Evolutionary conservation across 2,797 vertebrate genomes (phyloP).

Genomic region (Discoglossus pictus): DNA sequence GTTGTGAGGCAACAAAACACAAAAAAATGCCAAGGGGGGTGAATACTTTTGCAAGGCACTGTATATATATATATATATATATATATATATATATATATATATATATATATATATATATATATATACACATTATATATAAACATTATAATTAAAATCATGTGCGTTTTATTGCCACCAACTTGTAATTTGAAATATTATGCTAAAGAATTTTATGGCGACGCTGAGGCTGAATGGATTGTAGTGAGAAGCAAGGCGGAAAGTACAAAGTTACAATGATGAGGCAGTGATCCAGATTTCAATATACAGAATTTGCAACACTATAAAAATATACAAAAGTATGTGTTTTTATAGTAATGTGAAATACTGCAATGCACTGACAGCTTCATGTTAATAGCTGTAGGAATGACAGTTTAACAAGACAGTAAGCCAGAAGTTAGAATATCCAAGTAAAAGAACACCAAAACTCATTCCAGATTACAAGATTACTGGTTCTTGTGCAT

Average conservation of each 20-base stretch:
- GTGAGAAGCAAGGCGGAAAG: not conserved
- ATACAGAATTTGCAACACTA: constrained; percentile 1
- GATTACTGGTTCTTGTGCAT: constrained; percentile 11
- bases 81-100: no score
- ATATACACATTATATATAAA: no score
- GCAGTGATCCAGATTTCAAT: constrained; percentile 2
- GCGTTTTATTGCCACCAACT: not conserved
- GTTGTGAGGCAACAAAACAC: no score
- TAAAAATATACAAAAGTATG: constrained; percentile 20
- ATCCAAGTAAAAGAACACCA: constrained; percentile 28
- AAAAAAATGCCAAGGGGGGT: not conserved
- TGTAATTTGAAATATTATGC: constrained; percentile 6
- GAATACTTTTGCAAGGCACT: no score
- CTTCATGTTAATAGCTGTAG: constrained; percentile 23
- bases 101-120: no score
- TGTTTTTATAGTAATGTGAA: constrained; percentile 35
- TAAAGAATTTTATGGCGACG: constrained; percentile 13
- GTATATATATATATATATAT: no score
- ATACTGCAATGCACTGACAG: constrained; percentile 19
- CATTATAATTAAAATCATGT: not conserved
- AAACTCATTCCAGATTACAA: constrained; percentile 30
- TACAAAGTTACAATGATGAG: constrained; percentile 19
- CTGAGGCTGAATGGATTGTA: constrained; percentile 12
- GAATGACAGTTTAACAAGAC: constrained; percentile 22
- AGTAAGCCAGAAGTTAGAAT: constrained; percentile 7